Evolutionary conservation across 2,113 vertebrate genomes (phyloP).

Genomic region (Menidia beryllina): DNA sequence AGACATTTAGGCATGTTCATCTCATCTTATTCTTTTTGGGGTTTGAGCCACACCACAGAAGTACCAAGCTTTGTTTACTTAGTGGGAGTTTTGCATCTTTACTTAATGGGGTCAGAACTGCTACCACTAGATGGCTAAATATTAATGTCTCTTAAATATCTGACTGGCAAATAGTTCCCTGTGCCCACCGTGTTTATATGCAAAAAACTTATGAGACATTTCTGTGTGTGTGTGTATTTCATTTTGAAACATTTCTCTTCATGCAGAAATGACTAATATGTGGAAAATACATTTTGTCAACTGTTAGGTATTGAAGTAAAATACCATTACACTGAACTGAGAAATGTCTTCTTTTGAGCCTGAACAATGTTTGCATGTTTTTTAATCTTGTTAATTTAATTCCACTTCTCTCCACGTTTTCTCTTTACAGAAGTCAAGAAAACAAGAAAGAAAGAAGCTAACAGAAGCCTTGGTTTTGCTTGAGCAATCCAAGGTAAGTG

Average conservation of each 20-base stretch:
- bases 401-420: constrained; percentile 17
- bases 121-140: constrained; percentile 28
- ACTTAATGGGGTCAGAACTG: constrained; percentile 18
- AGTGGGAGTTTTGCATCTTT: constrained; percentile 34
- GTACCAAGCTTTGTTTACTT: constrained; percentile 50
- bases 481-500: constrained; percentile 77
- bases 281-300: neutral
- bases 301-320: constrained; percentile 10
- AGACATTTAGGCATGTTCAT: neutral
- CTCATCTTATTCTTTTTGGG: neutral
- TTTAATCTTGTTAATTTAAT: constrained; percentile 1
- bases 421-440: constrained; percentile 69
- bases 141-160: constrained; percentile 21
- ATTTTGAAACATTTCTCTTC: neutral
- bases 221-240: neutral
- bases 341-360: neutral
- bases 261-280: constrained; percentile 1
- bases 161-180: constrained; percentile 16
- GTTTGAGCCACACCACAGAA: constrained; percentile 10
- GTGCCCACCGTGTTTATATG: neutral
- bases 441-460: constrained; percentile 50
- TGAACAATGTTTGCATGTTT: neutral
- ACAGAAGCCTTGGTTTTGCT: constrained; percentile 69
- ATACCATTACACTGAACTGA: neutral
- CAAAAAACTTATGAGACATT: neutral